Evolutionary conservation across 2,797 vertebrate genomes (phyloP).

Genomic region (Scleropages formosus): DNA sequence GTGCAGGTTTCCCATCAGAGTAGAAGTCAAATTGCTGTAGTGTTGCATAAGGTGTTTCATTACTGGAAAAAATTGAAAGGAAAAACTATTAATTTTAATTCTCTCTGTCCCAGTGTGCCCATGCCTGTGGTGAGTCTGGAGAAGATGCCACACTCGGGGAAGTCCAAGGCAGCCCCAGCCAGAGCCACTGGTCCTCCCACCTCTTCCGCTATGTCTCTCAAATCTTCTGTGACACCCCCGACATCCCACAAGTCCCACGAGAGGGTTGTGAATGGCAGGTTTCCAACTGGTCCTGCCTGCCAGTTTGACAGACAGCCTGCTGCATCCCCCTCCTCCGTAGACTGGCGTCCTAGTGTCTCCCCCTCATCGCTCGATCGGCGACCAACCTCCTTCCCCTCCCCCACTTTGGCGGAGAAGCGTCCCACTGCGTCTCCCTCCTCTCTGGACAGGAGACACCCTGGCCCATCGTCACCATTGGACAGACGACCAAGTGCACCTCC

Average conservation of each 20-base stretch:
- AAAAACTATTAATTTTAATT: no score
- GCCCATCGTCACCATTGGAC: slow-evolving; percentile 45
- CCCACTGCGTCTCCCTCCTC: slow-evolving; percentile 47
- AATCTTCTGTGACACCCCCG: slow-evolving; percentile 53
- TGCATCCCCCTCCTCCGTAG: not conserved
- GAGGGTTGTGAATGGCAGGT: slow-evolving; percentile 84
- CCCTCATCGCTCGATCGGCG: slow-evolving; percentile 16
- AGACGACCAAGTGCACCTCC: slow-evolving; percentile 35
- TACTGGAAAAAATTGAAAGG: no score
- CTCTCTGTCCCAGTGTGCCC: slow-evolving; percentile 72
- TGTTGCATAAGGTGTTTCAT: no score
- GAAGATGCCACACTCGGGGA: slow-evolving; percentile 91
- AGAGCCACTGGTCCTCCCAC: slow-evolving; percentile 78
- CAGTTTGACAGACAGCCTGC: not conserved
- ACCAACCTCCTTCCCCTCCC: slow-evolving; percentile 11
- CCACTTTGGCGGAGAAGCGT: slow-evolving; percentile 35
- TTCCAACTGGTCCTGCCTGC: slow-evolving; percentile 56
- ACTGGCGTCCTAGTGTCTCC: slow-evolving; percentile 11
- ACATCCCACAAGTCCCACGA: slow-evolving; percentile 74
- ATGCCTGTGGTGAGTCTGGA: slow-evolving; percentile 96
- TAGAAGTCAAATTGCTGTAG: no score
- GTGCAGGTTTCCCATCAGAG: no score
- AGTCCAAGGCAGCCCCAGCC: slow-evolving; percentile 80
- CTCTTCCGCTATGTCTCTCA: slow-evolving; percentile 56
- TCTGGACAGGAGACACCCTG: slow-evolving; percentile 35